Evolutionary conservation across 1,140 invertebrate genomes (phyloP).

Genomic region (Cyrtorhinus lividipennis): DNA sequence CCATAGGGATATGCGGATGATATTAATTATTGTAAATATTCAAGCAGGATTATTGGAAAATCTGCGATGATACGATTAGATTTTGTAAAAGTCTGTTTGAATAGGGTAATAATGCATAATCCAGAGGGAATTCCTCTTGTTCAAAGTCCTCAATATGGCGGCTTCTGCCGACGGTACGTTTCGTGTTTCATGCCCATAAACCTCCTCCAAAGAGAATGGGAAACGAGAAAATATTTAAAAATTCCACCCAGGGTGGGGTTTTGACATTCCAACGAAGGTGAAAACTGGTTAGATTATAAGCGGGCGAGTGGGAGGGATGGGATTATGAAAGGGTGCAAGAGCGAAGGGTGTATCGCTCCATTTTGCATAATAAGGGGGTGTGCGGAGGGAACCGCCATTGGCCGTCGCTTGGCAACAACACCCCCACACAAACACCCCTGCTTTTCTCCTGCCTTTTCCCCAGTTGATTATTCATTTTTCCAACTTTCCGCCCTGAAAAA

Average conservation of each 20-base stretch:
- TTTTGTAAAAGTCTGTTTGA: too few species aligned
- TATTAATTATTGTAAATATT: too few species aligned
- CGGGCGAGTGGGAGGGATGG: not conserved
- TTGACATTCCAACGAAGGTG: not conserved
- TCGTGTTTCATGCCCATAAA: not conserved
- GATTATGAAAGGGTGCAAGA: not conserved
- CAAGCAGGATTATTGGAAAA: too few species aligned
- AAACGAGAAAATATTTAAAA: not conserved
- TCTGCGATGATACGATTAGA: too few species aligned
- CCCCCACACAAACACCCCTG: slow-evolving; percentile 6
- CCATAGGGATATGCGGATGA: too few species aligned
- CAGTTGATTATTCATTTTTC: slow-evolving; percentile 13
- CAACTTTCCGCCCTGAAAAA: too few species aligned
- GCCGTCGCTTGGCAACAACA: slow-evolving; percentile 11
- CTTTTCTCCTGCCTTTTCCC: not conserved
- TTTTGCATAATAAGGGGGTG: slow-evolving; percentile 16
- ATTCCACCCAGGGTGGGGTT: not conserved
- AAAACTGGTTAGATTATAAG: too few species aligned
- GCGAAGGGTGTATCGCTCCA: slow-evolving; percentile 1
- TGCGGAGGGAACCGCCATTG: not conserved
- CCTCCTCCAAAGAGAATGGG: not conserved
- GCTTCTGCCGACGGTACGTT: too few species aligned
- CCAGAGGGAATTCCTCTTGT: too few species aligned
- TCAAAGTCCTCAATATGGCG: too few species aligned
- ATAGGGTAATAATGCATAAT: too few species aligned